Evolutionary conservation across 37 sponge, comb jelly and placozoan genomes (phyloP).

Genomic region (Aplysina aerophoba): DNA sequence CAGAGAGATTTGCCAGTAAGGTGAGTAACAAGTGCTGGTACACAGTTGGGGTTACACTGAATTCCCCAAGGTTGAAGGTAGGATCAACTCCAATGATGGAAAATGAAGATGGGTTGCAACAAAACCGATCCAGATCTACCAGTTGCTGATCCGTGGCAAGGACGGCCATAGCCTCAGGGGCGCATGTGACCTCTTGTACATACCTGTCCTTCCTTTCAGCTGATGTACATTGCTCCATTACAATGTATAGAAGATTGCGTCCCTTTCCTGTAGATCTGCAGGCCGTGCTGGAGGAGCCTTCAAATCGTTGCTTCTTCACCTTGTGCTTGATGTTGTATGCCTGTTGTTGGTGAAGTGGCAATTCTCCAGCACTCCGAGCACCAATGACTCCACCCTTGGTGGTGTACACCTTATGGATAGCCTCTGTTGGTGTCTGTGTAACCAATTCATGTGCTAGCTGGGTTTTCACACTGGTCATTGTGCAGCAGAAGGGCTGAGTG

Average conservation of each 20-base stretch:
- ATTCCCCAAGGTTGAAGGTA: constrained; percentile 22
- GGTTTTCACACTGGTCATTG: neutral
- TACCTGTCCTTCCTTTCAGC: neutral
- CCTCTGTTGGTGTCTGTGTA: neutral
- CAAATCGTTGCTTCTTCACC: neutral
- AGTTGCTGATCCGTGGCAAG: constrained; percentile 31
- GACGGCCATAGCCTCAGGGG: constrained; percentile 25
- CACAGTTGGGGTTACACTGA: constrained; percentile 19
- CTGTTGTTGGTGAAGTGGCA: neutral
- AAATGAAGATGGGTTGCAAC: neutral
- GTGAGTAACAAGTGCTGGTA: constrained; percentile 24
- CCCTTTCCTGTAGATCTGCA: neutral
- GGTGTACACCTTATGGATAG: neutral
- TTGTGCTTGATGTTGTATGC: constrained; percentile 35
- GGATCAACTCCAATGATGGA: constrained; percentile 27
- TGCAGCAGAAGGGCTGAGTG: neutral
- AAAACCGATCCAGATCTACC: constrained; percentile 12
- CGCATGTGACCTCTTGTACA: constrained; percentile 31
- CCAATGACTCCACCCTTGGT: neutral
- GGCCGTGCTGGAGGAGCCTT: neutral
- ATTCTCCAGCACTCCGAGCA: constrained; percentile 1
- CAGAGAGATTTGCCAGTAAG: too few relatives aligned
- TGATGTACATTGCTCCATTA: neutral
- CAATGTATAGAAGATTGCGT: neutral
- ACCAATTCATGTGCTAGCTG: neutral